phyloP scores from a whole-genome alignment of 2,113 vertebrate genomes.

The Gracilinanus agilis region DNA sequence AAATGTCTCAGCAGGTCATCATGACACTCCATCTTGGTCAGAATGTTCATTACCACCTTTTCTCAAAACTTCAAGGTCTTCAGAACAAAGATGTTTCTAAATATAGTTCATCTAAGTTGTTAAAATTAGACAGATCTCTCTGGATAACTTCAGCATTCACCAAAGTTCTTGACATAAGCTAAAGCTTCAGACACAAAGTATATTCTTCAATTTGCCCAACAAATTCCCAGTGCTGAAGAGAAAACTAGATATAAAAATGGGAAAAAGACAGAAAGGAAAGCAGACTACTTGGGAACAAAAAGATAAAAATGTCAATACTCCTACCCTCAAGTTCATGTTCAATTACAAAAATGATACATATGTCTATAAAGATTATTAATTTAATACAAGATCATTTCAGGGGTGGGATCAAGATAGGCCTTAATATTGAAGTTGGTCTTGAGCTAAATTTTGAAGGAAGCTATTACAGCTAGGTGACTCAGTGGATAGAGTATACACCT shows the following conservation, averaged over 20 bases:
- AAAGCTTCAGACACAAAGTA: background rate
- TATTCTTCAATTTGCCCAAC: conserved; percentile 14
- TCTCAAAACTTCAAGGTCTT: conserved; percentile 36
- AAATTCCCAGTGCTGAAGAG: background rate
- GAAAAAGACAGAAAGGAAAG: background rate
- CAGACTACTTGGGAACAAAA: background rate
- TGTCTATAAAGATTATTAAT: background rate
- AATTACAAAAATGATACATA: background rate
- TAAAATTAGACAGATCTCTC: background rate
- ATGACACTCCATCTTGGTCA: conserved; percentile 33
- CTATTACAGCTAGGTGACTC: background rate
- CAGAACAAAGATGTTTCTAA: background rate
- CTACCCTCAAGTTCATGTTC: background rate
- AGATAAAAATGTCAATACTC: background rate
- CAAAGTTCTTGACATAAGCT: conserved; percentile 7
- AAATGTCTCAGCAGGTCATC: conserved; percentile 13
- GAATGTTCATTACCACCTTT: conserved; percentile 37
- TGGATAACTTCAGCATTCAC: background rate
- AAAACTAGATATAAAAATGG: background rate
- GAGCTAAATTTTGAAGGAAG: background rate
- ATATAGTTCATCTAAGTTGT: background rate
- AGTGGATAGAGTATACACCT: background rate
- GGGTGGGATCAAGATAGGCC: background rate
- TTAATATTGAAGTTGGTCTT: background rate
- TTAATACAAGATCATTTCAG: background rate